These are phyloP conservation scores for Pantelozetes paolii DNA, from an alignment of 2,888 invertebrate genomes.

Conservation along the genomic window DNA sequence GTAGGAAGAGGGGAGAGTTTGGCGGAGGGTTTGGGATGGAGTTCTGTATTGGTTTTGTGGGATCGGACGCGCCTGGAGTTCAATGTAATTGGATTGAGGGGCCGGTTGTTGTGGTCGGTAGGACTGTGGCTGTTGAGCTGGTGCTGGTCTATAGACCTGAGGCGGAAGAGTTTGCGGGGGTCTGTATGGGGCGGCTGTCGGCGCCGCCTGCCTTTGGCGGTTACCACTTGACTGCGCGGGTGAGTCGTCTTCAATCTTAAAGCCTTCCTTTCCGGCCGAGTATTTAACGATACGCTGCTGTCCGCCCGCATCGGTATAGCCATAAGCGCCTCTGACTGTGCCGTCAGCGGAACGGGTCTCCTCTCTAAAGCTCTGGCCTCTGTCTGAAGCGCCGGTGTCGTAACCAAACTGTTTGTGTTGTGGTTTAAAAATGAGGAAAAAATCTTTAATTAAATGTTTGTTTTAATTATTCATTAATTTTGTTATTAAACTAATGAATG, in stretches of 20 bases:
- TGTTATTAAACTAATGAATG: too few species aligned
- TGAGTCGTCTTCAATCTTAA: conserved; percentile 47
- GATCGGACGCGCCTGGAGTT: too few species aligned
- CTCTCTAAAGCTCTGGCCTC: conserved; percentile 48
- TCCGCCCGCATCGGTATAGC: conserved; percentile 47
- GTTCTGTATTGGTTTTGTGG: not conserved
- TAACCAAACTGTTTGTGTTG: conserved; percentile 47
- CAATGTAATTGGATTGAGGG: not conserved
- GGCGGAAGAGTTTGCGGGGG: not conserved
- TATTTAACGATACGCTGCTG: conserved; percentile 46
- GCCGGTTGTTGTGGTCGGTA: not conserved
- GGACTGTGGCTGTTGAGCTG: not conserved
- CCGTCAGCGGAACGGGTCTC: conserved; percentile 48
- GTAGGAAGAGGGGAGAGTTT: not conserved
- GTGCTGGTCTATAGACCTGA: not conserved
- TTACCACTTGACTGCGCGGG: not conserved
- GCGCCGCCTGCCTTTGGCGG: not conserved
- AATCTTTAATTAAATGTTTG: too few species aligned
- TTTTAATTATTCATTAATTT: not conserved
- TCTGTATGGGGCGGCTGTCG: not conserved
- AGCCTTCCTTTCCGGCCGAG: conserved; percentile 48
- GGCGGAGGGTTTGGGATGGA: not conserved
- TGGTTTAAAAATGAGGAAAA: not conserved
- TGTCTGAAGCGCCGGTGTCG: conserved; percentile 48
- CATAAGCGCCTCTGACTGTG: conserved; percentile 49